phyloP scores from a whole-genome alignment of 2,113 vertebrate genomes.

The Myotis lucifugus region DNA sequence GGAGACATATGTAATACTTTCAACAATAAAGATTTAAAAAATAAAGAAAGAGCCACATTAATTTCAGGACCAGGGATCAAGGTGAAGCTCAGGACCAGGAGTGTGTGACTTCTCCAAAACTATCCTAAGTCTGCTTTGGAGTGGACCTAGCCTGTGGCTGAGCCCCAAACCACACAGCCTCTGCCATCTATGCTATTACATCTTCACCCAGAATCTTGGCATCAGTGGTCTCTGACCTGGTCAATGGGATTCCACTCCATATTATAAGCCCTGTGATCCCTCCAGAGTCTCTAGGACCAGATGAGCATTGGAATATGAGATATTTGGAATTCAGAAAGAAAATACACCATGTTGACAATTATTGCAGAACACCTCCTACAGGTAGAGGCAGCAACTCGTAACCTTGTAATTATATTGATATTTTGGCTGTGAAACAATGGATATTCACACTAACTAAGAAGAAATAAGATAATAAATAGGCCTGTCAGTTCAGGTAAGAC shows the following conservation, averaged over 20 bases:
- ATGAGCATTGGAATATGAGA: not conserved
- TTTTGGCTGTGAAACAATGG: not conserved
- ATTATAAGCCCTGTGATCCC: not conserved
- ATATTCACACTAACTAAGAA: not conserved
- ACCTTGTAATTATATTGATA: slow-evolving; percentile 12
- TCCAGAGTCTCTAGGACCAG: not conserved
- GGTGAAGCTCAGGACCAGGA: not conserved
- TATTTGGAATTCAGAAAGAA: not conserved
- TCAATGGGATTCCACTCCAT: not conserved
- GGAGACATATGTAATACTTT: no score
- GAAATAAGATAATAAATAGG: not conserved
- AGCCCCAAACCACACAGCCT: not conserved
- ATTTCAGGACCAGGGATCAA: not conserved
- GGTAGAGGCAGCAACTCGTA: not conserved
- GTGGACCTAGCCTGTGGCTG: not conserved
- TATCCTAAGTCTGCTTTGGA: not conserved
- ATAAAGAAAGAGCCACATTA: not conserved
- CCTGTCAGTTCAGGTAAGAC: not conserved
- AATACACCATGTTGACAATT: not conserved
- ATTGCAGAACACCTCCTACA: not conserved
- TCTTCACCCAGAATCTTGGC: not conserved
- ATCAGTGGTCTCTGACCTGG: not conserved
- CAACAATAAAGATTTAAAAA: no score
- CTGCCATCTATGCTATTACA: not conserved
- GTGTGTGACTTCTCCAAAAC: not conserved